phyloP scores from a whole-genome alignment of 2,113 vertebrate genomes.

The Dromaius novaehollandiae region DNA sequence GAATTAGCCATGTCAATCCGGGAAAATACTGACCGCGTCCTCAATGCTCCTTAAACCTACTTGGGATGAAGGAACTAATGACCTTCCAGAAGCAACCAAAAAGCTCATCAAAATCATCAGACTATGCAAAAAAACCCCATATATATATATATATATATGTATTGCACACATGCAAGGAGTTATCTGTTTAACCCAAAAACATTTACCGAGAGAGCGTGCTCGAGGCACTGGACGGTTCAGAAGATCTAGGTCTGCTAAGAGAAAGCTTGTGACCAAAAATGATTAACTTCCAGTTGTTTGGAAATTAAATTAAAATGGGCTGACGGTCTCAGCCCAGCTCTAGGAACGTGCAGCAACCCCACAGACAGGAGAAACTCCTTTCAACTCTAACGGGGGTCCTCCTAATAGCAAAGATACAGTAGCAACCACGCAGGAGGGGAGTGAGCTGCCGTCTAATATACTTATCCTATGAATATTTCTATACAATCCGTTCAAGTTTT shows the following conservation, averaged over 20 bases:
- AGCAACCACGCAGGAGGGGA: background rate
- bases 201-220: background rate
- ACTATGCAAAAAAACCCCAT: background rate
- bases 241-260: background rate
- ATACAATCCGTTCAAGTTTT: slow-evolving; percentile 28
- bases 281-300: background rate
- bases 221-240: background rate
- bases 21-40: background rate
- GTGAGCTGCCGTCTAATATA: slow-evolving; percentile 50
- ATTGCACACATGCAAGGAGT: background rate
- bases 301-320: background rate
- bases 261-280: background rate
- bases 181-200: background rate
- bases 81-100: background rate
- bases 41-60: background rate
- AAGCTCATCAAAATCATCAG: background rate
- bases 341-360: background rate
- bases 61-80: background rate
- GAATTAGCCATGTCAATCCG: background rate
- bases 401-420: background rate
- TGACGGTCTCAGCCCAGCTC: fast-evolving
- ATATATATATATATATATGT: too few species aligned
- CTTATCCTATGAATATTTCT: slow-evolving; percentile 57
- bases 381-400: background rate
- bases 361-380: background rate